A percentile compares a stretch with the other conserved stretches of the same genome.
These are phyloP conservation scores for Cardiocondyla obscurior DNA, from an alignment of 1,140 invertebrate species.

Conservation along the genomic window DNA sequence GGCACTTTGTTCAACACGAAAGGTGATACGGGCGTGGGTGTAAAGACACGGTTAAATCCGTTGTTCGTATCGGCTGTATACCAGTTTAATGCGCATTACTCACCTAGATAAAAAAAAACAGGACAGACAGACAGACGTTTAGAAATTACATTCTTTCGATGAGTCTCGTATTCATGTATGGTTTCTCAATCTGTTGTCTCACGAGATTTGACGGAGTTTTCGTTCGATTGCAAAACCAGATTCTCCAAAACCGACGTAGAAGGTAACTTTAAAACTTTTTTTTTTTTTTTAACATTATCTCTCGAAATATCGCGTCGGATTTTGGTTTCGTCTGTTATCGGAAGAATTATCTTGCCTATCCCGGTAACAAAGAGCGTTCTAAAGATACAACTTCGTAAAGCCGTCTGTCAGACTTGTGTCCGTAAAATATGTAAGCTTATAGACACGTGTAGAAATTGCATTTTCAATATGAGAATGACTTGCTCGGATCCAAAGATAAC, in stretches of 20 bases:
- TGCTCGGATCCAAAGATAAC: not conserved
- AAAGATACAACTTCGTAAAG: not conserved
- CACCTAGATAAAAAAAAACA: not conserved
- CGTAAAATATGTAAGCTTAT: not conserved
- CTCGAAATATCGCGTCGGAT: not conserved
- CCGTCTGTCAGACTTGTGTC: not conserved
- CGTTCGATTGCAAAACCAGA: not conserved
- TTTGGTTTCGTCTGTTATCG: not conserved
- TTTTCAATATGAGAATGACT: constrained; percentile 1
- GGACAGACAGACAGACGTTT: not conserved
- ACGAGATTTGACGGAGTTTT: not conserved
- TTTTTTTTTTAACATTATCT: not conserved
- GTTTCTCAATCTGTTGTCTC: constrained; percentile 22
- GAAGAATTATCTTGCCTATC: not conserved
- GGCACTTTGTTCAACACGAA: not conserved
- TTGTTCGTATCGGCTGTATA: constrained; percentile 3
- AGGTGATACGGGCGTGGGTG: constrained; percentile 3
- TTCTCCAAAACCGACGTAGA: not conserved
- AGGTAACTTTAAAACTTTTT: not conserved
- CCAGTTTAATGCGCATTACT: constrained; percentile 2
- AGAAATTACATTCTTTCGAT: constrained; percentile 3
- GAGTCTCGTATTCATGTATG: not conserved
- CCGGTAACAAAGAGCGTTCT: not conserved
- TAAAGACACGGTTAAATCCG: constrained; percentile 10
- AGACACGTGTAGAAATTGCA: not conserved